Evolutionary conservation across 2,113 vertebrate species (phyloP).

Genomic region (Mastomys natalensis): DNA sequence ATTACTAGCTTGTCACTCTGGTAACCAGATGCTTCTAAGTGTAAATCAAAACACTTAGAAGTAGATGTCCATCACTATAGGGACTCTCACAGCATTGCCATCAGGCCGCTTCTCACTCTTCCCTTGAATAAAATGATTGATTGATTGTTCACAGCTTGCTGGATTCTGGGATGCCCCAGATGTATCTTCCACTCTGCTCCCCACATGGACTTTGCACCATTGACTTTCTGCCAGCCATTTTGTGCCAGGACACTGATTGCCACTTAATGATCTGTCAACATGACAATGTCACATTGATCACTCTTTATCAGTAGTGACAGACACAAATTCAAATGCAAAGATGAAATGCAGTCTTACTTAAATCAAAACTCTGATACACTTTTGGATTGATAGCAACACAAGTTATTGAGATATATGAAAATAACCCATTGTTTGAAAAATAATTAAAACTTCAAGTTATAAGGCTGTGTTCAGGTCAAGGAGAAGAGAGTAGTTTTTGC

Average conservation of each 20-base stretch:
- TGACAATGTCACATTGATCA: conserved; percentile 92
- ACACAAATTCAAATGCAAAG: conserved; percentile 87
- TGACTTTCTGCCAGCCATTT: conserved; percentile 94
- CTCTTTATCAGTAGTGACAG: conserved; percentile 88
- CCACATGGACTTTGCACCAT: conserved; percentile 85
- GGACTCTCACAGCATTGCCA: conserved; percentile 69
- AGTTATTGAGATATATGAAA: conserved; percentile 63
- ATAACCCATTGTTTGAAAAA: conserved; percentile 61
- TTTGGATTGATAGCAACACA: conserved; percentile 82
- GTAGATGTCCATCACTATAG: conserved; percentile 65
- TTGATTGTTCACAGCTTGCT: conserved; percentile 85
- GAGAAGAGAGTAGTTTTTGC: background rate
- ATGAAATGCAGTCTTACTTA: conserved; percentile 83
- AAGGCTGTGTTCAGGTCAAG: background rate
- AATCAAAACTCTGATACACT: conserved; percentile 76
- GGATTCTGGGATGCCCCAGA: conserved; percentile 80
- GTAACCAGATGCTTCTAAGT: conserved; percentile 44
- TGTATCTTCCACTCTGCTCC: conserved; percentile 74
- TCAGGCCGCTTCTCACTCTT: conserved; percentile 83
- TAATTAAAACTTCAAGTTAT: conserved; percentile 62
- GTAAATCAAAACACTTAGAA: conserved; percentile 82
- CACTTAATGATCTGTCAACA: conserved; percentile 94
- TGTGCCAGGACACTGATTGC: conserved; percentile 90
- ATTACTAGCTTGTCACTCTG: conserved; percentile 58
- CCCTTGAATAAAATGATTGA: conserved; percentile 85